A percentile compares a stretch with the other conserved stretches of the same genome.
phyloP scores from a whole-genome alignment of 2,113 vertebrate species.

The Dipodomys stephensi region DNA sequence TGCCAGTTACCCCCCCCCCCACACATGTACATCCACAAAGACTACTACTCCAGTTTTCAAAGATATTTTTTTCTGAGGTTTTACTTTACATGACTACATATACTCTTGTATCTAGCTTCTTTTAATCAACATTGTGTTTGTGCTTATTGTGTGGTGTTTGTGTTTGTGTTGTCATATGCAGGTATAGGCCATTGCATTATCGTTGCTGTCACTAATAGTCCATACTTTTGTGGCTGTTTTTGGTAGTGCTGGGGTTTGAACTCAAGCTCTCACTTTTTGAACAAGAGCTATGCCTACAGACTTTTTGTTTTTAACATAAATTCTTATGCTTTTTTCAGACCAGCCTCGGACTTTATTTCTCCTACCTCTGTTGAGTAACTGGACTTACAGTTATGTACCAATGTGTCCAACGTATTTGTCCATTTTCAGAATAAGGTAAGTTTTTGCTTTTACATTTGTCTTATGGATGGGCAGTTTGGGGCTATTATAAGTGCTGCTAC shows the following conservation, averaged over 20 bases:
- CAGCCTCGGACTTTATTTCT: too few relatives aligned
- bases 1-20: accelerated
- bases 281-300: too few relatives aligned
- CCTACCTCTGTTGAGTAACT: too few relatives aligned
- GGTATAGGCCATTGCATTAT: background rate
- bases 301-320: too few relatives aligned
- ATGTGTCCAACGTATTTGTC: too few relatives aligned
- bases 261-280: too few relatives aligned
- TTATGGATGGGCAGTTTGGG: background rate
- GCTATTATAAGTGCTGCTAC: accelerated
- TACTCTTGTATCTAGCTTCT: background rate
- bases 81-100: too few relatives aligned
- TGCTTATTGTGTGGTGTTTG: background rate
- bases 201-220: background rate
- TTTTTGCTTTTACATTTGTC: background rate
- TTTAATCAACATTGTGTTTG: background rate
- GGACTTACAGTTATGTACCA: too few relatives aligned
- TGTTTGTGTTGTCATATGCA: background rate
- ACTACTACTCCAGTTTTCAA: background rate
- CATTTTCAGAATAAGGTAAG: background rate
- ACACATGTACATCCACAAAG: too few relatives aligned
- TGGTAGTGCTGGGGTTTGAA: too few relatives aligned
- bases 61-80: background rate
- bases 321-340: too few relatives aligned
- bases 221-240: too few relatives aligned